Evolutionary conservation across 2,113 vertebrate genomes (phyloP).

Genomic region (Aptenodytes patagonicus): DNA sequence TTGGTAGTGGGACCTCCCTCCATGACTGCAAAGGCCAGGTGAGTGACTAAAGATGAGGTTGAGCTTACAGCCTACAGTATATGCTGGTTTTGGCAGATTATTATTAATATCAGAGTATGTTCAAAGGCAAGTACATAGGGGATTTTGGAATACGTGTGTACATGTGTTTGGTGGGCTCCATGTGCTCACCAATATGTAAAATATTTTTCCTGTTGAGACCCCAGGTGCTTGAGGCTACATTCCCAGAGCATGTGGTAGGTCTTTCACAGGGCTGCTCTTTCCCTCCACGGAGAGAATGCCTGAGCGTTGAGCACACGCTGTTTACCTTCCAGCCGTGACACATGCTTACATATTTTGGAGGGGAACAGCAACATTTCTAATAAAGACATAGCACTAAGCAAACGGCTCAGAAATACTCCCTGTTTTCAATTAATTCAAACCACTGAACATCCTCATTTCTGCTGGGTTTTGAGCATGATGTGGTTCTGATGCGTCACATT

Average conservation of each 20-base stretch:
- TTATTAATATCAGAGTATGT: neutral
- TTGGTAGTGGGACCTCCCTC: neutral
- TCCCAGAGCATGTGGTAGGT: neutral
- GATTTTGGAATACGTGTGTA: neutral
- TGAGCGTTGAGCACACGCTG: neutral
- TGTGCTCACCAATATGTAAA: neutral
- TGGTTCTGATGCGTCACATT: neutral
- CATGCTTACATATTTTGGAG: neutral
- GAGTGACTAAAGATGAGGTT: neutral
- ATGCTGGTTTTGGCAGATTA: neutral
- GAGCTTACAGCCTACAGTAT: neutral
- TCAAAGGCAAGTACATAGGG: neutral
- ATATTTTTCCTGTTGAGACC: neutral
- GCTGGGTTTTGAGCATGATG: neutral
- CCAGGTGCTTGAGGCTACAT: neutral
- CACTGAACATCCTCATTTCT: neutral
- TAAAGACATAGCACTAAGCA: neutral
- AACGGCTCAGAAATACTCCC: neutral
- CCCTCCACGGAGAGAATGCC: neutral
- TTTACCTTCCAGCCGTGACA: neutral
- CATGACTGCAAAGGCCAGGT: neutral
- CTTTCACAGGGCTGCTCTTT: neutral
- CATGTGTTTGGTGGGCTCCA: neutral
- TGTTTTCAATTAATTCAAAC: neutral
- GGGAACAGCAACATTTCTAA: neutral